Percentiles rank a stretch among this genome's conserved stretches.
Conservation (phyloP, 2,888 invertebrate genomes). For the Ellobium chinense region DNA sequence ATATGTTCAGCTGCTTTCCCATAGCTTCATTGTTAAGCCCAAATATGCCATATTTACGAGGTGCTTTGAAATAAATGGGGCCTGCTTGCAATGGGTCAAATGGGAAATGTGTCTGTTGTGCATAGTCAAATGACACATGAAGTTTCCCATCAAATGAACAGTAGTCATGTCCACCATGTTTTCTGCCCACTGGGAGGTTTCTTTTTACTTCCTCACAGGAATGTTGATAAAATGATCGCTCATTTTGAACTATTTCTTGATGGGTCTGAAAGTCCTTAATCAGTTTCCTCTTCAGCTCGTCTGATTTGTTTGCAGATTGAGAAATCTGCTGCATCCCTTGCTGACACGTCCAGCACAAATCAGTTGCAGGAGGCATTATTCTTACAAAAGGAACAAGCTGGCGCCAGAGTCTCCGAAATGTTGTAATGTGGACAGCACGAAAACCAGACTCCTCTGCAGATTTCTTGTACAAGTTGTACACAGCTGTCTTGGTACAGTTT, state of each 20-base stretch:
- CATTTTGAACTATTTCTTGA: no score
- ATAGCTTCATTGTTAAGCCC: conserved; percentile 30
- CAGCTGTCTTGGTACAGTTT: neutral
- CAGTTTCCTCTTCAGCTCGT: conserved; percentile 3
- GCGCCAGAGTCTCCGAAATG: neutral
- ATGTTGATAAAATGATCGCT: no score
- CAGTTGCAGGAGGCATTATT: conserved; percentile 16
- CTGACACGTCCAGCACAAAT: conserved; percentile 23
- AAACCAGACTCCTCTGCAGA: neutral
- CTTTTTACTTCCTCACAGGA: no score
- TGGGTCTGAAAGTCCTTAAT: no score
- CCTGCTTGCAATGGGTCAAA: conserved; percentile 55
- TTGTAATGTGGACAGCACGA: neutral
- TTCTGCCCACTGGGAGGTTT: neutral
- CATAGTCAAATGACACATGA: conserved; percentile 39
- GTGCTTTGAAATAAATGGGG: conserved; percentile 50
- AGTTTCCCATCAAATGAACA: neutral
- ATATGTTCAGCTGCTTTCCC: conserved; percentile 10
- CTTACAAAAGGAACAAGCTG: neutral
- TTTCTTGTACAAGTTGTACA: neutral
- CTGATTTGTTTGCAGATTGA: neutral
- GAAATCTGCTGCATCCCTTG: neutral
- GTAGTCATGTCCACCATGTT: neutral
- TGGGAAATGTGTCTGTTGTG: conserved; percentile 54
- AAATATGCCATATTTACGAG: conserved; percentile 27